Evolutionary conservation across 2,888 invertebrate species (phyloP).

Genomic region (Meiosimyza decipiens): DNA sequence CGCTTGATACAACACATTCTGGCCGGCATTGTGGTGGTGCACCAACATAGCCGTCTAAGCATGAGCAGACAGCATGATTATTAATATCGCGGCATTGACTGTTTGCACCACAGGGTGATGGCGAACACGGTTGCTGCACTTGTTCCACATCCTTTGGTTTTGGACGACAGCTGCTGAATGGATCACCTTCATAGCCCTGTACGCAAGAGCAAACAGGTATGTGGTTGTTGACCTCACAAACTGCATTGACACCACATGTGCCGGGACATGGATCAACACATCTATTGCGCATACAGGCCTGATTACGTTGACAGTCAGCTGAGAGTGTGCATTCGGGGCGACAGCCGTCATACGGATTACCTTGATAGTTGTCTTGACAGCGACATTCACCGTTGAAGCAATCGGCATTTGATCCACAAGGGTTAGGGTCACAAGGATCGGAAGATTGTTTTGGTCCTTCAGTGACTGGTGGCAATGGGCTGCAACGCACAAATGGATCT

Average conservation of each 20-base stretch:
- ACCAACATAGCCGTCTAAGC: slow-evolving; percentile 75
- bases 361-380: slow-evolving; percentile 78
- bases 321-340: slow-evolving; percentile 81
- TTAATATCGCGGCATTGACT: slow-evolving; percentile 72
- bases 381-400: slow-evolving; percentile 77
- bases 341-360: slow-evolving; percentile 75
- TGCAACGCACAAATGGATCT: slow-evolving; percentile 82
- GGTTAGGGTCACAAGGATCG: slow-evolving; percentile 77
- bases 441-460: slow-evolving; percentile 63
- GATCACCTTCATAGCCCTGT: slow-evolving; percentile 77
- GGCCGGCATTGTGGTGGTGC: slow-evolving; percentile 77
- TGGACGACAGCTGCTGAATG: slow-evolving; percentile 71
- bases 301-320: slow-evolving; percentile 76
- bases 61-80: slow-evolving; percentile 76
- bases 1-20: slow-evolving; percentile 76
- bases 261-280: slow-evolving; percentile 81
- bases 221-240: slow-evolving; percentile 79
- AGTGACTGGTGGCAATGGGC: slow-evolving; percentile 69
- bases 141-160: slow-evolving; percentile 54
- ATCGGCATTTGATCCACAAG: slow-evolving; percentile 81
- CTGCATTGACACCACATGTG: slow-evolving; percentile 78
- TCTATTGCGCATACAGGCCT: slow-evolving; percentile 77
- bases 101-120: slow-evolving; percentile 73
- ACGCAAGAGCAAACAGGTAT: slow-evolving; percentile 80
- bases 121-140: slow-evolving; percentile 67